phyloP scores from a whole-genome alignment of 2,113 vertebrate species.

The Melanerpes aurifrons region DNA sequence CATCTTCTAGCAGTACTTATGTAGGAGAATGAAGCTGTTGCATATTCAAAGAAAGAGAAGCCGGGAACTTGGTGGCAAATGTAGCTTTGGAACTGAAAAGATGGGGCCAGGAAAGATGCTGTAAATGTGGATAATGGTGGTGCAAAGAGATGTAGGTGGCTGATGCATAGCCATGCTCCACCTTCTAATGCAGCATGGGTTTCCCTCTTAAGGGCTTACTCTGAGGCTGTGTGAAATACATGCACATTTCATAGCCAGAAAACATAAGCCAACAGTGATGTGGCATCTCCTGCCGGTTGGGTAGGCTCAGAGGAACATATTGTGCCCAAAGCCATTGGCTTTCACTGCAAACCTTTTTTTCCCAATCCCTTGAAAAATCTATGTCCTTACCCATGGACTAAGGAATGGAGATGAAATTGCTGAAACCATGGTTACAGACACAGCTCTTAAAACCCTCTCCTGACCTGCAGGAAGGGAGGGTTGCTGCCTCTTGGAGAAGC shows the following conservation, averaged over 20 bases:
- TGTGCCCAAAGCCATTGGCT: fast-evolving
- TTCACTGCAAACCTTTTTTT: not conserved
- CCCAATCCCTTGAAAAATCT: not conserved
- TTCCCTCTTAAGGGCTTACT: not conserved
- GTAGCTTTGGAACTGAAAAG: not conserved
- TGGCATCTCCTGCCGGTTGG: not conserved
- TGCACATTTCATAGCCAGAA: not conserved
- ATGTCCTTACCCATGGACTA: not conserved
- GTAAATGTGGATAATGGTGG: not conserved
- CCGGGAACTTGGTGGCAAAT: not conserved
- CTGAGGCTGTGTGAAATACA: not conserved
- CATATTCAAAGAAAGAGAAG: not conserved
- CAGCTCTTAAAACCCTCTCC: not conserved
- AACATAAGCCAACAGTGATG: fast-evolving
- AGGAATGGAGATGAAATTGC: not conserved
- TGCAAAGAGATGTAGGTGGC: not conserved
- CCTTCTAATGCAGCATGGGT: not conserved
- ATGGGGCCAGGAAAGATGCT: not conserved
- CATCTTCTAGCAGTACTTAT: not conserved
- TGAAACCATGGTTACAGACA: not conserved
- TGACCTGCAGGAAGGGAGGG: not conserved
- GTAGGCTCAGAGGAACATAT: not conserved
- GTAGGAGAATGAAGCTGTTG: not conserved
- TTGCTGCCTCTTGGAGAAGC: not conserved
- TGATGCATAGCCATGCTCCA: not conserved